Conservation (phyloP, 1,140 invertebrate species). For the Papilio polyxenes region DNA sequence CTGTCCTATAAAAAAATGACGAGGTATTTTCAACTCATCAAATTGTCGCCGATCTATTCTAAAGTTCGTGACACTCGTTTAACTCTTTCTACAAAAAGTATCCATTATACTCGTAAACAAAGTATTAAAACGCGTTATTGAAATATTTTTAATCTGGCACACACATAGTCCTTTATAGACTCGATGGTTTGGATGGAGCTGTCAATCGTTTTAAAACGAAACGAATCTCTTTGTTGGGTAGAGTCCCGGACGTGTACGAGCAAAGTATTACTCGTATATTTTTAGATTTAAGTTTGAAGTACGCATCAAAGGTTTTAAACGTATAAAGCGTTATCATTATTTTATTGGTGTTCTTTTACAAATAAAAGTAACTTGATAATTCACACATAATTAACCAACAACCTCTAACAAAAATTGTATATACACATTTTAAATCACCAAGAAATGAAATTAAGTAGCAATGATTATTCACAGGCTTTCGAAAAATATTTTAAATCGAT, state of each 20-base stretch:
- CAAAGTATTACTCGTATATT: background rate
- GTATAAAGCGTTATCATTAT: background rate
- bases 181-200: slow-evolving; percentile 9
- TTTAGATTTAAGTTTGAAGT: slow-evolving; percentile 8
- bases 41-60: too few species aligned
- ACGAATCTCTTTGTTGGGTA: slow-evolving; percentile 1
- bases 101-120: background rate
- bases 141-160: slow-evolving; percentile 11
- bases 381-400: background rate
- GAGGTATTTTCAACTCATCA: too few species aligned
- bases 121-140: background rate
- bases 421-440: background rate
- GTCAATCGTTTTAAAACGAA: slow-evolving; percentile 14
- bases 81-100: background rate
- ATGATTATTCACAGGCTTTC: background rate
- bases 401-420: background rate
- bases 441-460: background rate
- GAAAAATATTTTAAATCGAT: background rate
- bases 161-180: slow-evolving; percentile 2
- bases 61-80: too few species aligned
- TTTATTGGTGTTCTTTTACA: background rate
- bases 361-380: background rate
- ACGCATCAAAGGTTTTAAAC: background rate
- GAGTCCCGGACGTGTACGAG: background rate
- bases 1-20: too few species aligned